Conservation (phyloP, 2,888 invertebrate species). For the Phengaris alcon region DNA sequence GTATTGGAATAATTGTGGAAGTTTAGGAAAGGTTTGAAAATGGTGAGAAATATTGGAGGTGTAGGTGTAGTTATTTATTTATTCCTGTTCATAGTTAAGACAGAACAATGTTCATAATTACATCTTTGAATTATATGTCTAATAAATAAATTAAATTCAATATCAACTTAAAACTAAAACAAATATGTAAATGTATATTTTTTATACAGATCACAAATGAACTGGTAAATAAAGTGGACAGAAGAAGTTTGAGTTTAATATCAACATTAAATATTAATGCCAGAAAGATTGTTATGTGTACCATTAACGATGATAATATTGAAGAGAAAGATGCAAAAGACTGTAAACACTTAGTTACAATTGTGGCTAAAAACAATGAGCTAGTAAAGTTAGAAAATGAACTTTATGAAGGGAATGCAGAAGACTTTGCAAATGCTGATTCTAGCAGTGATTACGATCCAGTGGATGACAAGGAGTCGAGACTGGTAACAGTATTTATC, state of each 20-base stretch:
- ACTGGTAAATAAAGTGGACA: constrained; percentile 53
- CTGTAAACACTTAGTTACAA: background rate
- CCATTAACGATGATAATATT: constrained; percentile 19
- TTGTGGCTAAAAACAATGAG: constrained; percentile 30
- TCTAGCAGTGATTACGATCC: constrained; percentile 26
- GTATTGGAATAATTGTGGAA: too few relatives aligned
- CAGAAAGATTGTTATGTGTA: background rate
- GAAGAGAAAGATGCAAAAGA: constrained; percentile 29
- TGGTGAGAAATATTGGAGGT: too few relatives aligned
- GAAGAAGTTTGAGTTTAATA: constrained; percentile 43
- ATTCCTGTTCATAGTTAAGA: too few relatives aligned
- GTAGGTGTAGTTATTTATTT: too few relatives aligned
- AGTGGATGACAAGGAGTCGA: constrained; percentile 24
- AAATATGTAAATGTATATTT: constrained; percentile 26
- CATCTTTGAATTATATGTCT: too few relatives aligned
- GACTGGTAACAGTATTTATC: background rate
- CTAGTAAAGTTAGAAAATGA: constrained; percentile 27
- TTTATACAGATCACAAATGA: constrained; percentile 49
- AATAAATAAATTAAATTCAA: too few relatives aligned
- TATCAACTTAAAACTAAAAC: too few relatives aligned
- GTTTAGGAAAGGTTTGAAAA: too few relatives aligned
- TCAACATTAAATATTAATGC: constrained; percentile 45
- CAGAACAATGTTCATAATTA: too few relatives aligned
- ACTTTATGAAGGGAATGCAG: background rate
- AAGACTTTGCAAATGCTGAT: constrained; percentile 30